Evolutionary conservation across 2,797 vertebrate genomes (phyloP), one percentile per base, ranked within the genome.

Genomic region (Pseudochirops corinnae): DNA sequence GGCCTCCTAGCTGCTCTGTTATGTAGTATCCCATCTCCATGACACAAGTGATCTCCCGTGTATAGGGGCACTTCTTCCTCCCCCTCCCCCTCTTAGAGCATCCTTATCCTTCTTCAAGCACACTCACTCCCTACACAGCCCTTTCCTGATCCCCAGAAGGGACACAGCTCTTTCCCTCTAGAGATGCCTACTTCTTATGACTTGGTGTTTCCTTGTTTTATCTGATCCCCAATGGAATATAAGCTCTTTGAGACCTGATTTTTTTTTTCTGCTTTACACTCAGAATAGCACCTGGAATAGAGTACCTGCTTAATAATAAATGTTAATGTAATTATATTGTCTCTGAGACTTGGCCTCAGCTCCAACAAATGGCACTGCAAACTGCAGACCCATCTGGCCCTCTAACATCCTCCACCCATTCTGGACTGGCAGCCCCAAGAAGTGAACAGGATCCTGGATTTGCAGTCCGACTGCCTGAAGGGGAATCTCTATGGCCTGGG

Each of bases 401-500:
- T 82, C 39, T 26, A 46, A 14, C 9, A 46, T 46, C n/a, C 46
- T 46, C 74, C 9, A 82, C 2, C 24, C 74, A 46, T 46, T 82
- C 39, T 9, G 74, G 21, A 46, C n/a, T 74, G n/a, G n/a, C 18
- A 39, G 5, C 0, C 39, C 39, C 39, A 82, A 24, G 74, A 82
- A 82, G 39, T 1, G 21, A 24, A 82, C 39, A 46, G 21, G 39
- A 82, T 18, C 39, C 2, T 52, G 74, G 58, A 24, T 62, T 56
- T 16, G 9, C 46, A 95, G 58, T 56, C 55, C 87, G 91, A 39
- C 7, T 53, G 28, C 53, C 90, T 56, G 18, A 55, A n/a, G 94
- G 93, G 58, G 91, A 91, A 96, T 67, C 39, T 95, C 28, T 62
- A 39, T 94, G 52, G 92, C n/a, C 60, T 92, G n/a, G 90, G 94